Evolutionary conservation across 2,888 invertebrate genomes (phyloP).

Genomic region (Euzetes globulus): DNA sequence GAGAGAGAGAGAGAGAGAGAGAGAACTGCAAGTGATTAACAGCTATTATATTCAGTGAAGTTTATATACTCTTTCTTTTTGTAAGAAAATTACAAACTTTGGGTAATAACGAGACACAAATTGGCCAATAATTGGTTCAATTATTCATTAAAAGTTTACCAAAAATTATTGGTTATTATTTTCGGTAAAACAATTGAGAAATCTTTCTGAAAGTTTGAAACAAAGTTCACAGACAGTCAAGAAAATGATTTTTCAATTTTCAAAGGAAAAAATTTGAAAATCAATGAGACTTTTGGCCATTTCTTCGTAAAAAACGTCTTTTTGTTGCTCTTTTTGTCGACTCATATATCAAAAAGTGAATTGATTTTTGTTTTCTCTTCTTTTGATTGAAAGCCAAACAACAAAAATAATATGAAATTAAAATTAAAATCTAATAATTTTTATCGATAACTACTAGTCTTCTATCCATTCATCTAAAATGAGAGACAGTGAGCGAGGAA

Average conservation of each 20-base stretch:
- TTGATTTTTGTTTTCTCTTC: too few relatives aligned
- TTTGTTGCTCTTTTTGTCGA: too few relatives aligned
- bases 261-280: neutral
- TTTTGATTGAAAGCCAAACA: too few relatives aligned
- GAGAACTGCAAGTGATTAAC: conserved; percentile 8
- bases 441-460: too few relatives aligned
- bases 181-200: conserved; percentile 5
- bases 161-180: too few relatives aligned
- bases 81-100: neutral
- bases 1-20: conserved; percentile 12
- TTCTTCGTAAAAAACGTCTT: too few relatives aligned
- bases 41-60: conserved; percentile 22
- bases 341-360: too few relatives aligned
- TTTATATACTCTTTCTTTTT: neutral
- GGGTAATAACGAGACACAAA: conserved; percentile 20
- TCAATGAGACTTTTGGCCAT: too few relatives aligned
- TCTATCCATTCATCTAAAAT: too few relatives aligned
- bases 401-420: too few relatives aligned
- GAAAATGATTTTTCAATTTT: neutral
- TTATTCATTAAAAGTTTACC: conserved; percentile 11
- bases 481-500: too few relatives aligned
- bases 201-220: neutral
- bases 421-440: too few relatives aligned
- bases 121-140: conserved; percentile 10
- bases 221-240: neutral